A percentile compares a stretch with the other conserved stretches of the same genome.
These are phyloP conservation scores for Chionodraco myersi DNA, from an alignment of 2,113 vertebrate genomes.

Conservation along the genomic window DNA sequence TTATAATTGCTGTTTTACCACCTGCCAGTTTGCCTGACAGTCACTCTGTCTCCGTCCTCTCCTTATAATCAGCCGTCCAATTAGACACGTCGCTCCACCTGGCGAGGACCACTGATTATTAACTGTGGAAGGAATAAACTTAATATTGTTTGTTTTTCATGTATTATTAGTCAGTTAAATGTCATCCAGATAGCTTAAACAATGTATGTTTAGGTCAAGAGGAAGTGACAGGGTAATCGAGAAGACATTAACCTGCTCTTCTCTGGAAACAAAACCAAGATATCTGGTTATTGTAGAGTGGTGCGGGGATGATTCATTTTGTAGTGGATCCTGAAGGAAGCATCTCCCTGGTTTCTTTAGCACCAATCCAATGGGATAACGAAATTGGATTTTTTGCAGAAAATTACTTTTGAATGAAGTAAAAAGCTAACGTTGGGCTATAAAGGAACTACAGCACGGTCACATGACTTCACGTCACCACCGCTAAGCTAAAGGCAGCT, in stretches of 20 bases:
- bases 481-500: too few species aligned
- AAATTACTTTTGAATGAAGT: too few species aligned
- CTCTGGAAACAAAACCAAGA: too few species aligned
- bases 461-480: too few species aligned
- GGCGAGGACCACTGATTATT: constrained; percentile 14
- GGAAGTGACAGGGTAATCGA: neutral
- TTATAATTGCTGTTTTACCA: constrained; percentile 82
- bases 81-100: constrained; percentile 42
- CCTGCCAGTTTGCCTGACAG: constrained; percentile 75
- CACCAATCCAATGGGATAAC: too few species aligned
- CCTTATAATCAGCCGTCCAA: constrained; percentile 65
- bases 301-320: too few species aligned
- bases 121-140: constrained; percentile 22
- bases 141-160: neutral
- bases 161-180: neutral
- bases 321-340: too few species aligned
- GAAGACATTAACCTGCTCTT: too few species aligned
- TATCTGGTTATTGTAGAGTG: too few species aligned
- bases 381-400: too few species aligned
- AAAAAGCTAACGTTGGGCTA: too few species aligned
- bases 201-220: neutral
- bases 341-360: neutral
- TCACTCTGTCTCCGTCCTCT: constrained; percentile 60
- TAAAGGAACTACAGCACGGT: too few species aligned
- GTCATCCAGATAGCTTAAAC: neutral